phyloP scores from a whole-genome alignment of 2,888 invertebrate species.

The Sericinus montela region DNA sequence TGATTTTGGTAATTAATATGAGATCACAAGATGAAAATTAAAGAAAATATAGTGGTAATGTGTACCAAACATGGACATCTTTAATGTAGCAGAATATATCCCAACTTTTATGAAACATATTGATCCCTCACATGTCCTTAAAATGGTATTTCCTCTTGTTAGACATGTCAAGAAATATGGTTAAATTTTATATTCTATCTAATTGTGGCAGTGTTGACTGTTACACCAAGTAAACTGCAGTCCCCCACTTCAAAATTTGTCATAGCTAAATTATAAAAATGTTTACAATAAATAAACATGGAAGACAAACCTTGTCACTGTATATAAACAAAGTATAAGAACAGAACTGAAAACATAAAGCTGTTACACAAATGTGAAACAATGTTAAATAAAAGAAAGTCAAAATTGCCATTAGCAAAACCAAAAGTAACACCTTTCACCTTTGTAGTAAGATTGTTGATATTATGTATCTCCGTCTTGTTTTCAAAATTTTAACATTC shows the following conservation, averaged over 20 bases:
- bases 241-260: conserved; percentile 6
- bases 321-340: background rate
- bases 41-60: conserved; percentile 26
- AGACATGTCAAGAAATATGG: too few species aligned
- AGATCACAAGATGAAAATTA: conserved; percentile 50
- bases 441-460: background rate
- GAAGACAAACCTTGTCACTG: conserved; percentile 13
- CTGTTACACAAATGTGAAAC: too few species aligned
- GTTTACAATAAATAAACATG: conserved; percentile 14
- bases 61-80: conserved; percentile 20
- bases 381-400: too few species aligned
- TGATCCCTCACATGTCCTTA: too few species aligned
- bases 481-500: conserved; percentile 2
- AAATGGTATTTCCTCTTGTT: too few species aligned
- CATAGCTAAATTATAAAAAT: background rate
- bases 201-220: conserved; percentile 20
- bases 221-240: conserved; percentile 16
- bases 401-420: too few species aligned
- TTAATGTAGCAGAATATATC: too few species aligned
- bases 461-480: background rate
- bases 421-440: background rate
- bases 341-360: too few species aligned
- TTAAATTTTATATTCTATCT: too few species aligned
- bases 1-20: conserved; percentile 62
- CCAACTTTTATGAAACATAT: too few species aligned